Conservation (phyloP, 2,113 vertebrate species). For the Argyrosomus japonicus region DNA sequence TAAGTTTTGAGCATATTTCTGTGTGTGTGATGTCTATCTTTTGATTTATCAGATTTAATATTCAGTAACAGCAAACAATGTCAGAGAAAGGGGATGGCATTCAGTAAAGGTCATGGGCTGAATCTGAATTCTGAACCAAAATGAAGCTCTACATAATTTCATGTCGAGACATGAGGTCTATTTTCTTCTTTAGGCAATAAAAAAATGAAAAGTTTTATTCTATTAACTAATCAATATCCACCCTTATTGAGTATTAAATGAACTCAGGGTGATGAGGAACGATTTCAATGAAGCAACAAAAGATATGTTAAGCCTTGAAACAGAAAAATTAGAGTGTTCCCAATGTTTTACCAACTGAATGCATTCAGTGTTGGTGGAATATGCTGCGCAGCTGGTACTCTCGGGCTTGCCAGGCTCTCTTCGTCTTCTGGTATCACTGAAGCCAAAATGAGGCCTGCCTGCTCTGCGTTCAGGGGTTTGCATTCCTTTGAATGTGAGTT, state of each 20-base stretch:
- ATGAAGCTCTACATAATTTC: not conserved
- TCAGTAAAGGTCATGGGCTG: slow-evolving; percentile 21
- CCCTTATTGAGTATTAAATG: no score
- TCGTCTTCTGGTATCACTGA: slow-evolving; percentile 18
- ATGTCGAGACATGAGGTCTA: not conserved
- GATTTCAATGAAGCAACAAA: not conserved
- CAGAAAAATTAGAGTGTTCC: no score
- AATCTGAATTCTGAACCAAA: not conserved
- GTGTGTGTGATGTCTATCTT: not conserved
- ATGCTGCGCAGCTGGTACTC: slow-evolving; percentile 1
- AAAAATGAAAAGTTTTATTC: not conserved
- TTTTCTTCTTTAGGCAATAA: not conserved
- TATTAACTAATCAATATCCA: no score
- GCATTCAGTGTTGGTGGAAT: slow-evolving; percentile 5
- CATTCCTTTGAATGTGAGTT: slow-evolving; percentile 31
- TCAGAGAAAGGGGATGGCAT: not conserved
- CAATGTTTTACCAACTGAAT: not conserved
- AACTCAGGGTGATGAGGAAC: not conserved
- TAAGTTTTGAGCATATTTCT: not conserved
- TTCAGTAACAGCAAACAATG: not conserved
- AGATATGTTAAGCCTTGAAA: not conserved
- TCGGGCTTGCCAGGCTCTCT: not conserved
- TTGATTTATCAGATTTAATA: not conserved
- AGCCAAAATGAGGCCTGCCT: slow-evolving; percentile 23
- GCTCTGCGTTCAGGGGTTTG: slow-evolving; percentile 43